A percentile compares a stretch with the other conserved stretches of the same genome.
These are phyloP conservation scores for Theretra japonica DNA, from an alignment of 2,888 invertebrate genomes.

Conservation along the genomic window DNA sequence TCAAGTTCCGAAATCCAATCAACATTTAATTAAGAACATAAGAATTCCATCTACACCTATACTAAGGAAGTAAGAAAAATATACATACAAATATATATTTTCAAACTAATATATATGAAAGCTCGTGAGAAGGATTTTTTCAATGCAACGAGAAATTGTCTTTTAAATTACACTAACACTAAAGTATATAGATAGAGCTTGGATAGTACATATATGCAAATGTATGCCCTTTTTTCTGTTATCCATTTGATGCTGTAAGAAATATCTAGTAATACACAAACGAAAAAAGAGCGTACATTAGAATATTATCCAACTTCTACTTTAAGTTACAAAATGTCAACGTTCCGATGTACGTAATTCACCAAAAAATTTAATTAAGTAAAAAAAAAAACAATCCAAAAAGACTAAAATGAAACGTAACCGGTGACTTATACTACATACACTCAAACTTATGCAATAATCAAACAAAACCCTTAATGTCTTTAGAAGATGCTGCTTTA, in stretches of 20 bases:
- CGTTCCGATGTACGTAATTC: conserved; percentile 16
- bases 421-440: conserved; percentile 56
- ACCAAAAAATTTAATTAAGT: conserved; percentile 43
- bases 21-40: conserved; percentile 21
- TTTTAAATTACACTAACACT: conserved; percentile 73
- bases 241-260: background rate
- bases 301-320: background rate
- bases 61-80: conserved; percentile 81
- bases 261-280: background rate
- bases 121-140: conserved; percentile 77
- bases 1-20: conserved; percentile 16
- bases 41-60: conserved; percentile 51
- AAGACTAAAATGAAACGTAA: conserved; percentile 41
- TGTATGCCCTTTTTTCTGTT: background rate
- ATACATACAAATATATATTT: conserved; percentile 61
- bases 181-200: conserved; percentile 49
- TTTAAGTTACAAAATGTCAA: background rate
- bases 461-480: conserved; percentile 71
- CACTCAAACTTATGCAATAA: conserved; percentile 71
- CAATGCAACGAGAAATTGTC: conserved; percentile 77
- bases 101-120: conserved; percentile 77
- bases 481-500: conserved; percentile 80
- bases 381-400: conserved; percentile 52
- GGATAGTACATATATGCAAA: conserved; percentile 7
- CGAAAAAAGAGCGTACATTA: background rate